Percentiles rank a stretch among this genome's conserved stretches.
Evolutionary conservation across 2,797 vertebrate genomes (phyloP).

Genomic region (Erethizon dorsatum): DNA sequence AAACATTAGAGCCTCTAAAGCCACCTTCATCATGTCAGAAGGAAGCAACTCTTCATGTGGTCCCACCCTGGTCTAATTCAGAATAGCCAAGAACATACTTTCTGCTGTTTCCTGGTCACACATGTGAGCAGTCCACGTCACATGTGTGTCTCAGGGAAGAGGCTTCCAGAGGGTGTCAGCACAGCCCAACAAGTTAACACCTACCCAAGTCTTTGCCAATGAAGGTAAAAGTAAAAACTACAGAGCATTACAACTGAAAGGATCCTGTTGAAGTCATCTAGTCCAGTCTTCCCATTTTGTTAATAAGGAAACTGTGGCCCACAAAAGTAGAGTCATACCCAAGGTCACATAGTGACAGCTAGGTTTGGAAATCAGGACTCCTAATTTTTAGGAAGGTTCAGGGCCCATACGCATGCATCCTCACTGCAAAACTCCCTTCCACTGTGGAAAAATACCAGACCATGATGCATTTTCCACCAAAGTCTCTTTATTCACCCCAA

Average conservation of each 20-base stretch:
- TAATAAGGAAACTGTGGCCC: background rate
- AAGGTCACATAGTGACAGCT: background rate
- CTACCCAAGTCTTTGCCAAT: background rate
- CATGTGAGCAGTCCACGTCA: background rate
- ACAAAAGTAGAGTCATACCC: background rate
- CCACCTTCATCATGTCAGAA: background rate
- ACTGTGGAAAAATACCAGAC: background rate
- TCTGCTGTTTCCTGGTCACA: background rate
- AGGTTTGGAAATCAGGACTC: background rate
- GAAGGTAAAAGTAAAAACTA: background rate
- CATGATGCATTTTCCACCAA: background rate
- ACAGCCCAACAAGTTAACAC: background rate
- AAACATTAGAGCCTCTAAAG: background rate
- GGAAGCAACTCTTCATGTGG: background rate
- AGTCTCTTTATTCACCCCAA: background rate
- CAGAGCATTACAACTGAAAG: background rate
- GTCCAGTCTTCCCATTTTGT: background rate
- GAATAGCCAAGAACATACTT: background rate
- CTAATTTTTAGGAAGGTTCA: background rate
- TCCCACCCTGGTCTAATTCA: background rate
- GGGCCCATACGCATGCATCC: background rate
- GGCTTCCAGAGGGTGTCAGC: background rate
- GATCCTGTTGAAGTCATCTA: background rate
- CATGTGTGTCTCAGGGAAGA: background rate
- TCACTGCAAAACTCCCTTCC: background rate